Conservation (phyloP, 2,113 vertebrate species). For the Motacilla tschutschensis region DNA sequence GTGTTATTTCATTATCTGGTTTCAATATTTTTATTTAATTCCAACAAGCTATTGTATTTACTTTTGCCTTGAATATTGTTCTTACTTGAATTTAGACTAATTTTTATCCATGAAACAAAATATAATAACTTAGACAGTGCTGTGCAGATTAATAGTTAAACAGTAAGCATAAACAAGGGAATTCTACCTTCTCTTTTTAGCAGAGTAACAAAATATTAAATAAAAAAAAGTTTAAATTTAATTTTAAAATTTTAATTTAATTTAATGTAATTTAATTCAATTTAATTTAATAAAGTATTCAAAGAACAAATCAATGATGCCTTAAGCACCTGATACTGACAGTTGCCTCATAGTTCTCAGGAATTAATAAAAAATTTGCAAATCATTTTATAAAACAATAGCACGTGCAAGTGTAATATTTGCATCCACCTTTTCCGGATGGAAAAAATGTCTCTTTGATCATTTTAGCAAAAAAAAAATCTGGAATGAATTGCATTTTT, state of each 20-base stretch:
- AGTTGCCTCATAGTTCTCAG: background rate
- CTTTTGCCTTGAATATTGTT: constrained; percentile 18
- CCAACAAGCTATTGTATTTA: constrained; percentile 37
- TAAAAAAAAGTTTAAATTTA: background rate
- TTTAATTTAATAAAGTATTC: background rate
- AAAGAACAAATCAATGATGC: background rate
- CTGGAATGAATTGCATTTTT: background rate
- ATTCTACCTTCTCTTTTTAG: background rate
- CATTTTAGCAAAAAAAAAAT: background rate
- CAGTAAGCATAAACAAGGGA: background rate
- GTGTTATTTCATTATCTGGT: background rate
- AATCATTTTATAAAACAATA: background rate
- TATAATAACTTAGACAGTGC: background rate
- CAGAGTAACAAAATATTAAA: background rate
- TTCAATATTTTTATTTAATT: constrained; percentile 23
- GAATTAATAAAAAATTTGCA: background rate
- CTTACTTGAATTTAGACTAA: constrained; percentile 19
- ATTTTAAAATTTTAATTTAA: background rate
- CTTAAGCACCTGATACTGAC: background rate
- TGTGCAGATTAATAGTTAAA: background rate
- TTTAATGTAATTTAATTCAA: background rate
- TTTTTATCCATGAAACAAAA: constrained; percentile 33
- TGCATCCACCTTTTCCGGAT: background rate
- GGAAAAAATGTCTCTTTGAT: background rate
- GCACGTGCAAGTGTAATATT: background rate